These are phyloP conservation scores for Centroberyx gerrardi DNA, from an alignment of 2,797 vertebrate species.

Conservation along the genomic window DNA sequence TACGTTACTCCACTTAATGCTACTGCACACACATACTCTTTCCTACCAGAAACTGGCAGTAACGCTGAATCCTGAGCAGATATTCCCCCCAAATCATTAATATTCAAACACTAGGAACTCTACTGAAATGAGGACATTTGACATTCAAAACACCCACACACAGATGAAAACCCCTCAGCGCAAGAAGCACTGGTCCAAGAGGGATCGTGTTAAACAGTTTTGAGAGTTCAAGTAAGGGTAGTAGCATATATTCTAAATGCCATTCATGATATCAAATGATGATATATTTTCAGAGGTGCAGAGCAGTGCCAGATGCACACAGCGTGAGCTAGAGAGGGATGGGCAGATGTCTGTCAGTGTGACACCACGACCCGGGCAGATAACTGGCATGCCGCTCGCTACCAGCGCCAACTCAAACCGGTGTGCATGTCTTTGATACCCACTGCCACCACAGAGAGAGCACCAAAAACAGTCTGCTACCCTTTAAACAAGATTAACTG, in stretches of 20 bases:
- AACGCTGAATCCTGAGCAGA: constrained; percentile 29
- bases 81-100: neutral
- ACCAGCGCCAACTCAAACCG: neutral
- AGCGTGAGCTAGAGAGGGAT: neutral
- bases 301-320: constrained; percentile 1
- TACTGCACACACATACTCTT: neutral
- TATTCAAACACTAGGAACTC: neutral
- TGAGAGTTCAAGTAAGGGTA: constrained; percentile 30
- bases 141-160: constrained; percentile 2
- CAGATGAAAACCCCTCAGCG: neutral
- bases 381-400: constrained; percentile 12
- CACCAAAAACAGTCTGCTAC: constrained; percentile 23
- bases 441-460: neutral
- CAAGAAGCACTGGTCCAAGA: neutral
- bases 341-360: constrained; percentile 15
- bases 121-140: neutral
- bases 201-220: constrained; percentile 16
- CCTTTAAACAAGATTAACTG: constrained; percentile 13
- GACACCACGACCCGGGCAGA: constrained; percentile 8
- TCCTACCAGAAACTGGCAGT: neutral
- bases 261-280: constrained; percentile 65
- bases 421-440: neutral
- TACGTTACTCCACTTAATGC: constrained; percentile 46
- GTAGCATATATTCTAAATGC: constrained; percentile 49
- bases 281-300: constrained; percentile 53